Conservation (phyloP, 2,113 vertebrate species). For the Cacatua alba region DNA sequence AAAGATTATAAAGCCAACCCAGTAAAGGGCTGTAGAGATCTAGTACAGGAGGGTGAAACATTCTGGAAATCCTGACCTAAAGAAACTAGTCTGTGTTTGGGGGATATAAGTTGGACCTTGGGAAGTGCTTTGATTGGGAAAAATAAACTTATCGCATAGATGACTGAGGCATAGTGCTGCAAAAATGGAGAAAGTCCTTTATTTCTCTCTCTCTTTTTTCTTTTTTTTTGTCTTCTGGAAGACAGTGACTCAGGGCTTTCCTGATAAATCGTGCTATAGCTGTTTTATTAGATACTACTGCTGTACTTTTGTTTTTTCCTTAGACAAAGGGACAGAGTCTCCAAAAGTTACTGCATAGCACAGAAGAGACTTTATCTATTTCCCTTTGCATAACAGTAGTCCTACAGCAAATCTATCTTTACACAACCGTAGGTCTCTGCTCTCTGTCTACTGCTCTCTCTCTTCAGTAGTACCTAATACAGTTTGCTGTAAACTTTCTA, state of each 20-base stretch:
- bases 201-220: not conserved
- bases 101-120: not conserved
- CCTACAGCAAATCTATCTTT: slow-evolving; percentile 26
- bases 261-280: not conserved
- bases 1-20: not conserved
- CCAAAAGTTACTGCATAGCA: not conserved
- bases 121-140: not conserved
- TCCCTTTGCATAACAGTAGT: not conserved
- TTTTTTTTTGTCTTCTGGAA: not conserved
- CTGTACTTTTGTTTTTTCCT: not conserved
- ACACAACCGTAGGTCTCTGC: not conserved
- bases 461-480: not conserved
- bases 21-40: not conserved
- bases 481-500: slow-evolving; percentile 67
- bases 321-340: not conserved
- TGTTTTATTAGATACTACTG: slow-evolving; percentile 7
- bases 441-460: not conserved
- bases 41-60: not conserved
- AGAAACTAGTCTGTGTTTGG: not conserved
- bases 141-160: slow-evolving; percentile 17
- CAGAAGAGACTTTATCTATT: not conserved
- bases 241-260: not conserved
- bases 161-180: not conserved
- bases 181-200: not conserved
- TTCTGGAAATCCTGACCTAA: not conserved